Evolutionary conservation across 2,888 invertebrate species (phyloP), one percentile per base, ranked within the genome.

Genomic region (Philopedon plagiatum): DNA sequence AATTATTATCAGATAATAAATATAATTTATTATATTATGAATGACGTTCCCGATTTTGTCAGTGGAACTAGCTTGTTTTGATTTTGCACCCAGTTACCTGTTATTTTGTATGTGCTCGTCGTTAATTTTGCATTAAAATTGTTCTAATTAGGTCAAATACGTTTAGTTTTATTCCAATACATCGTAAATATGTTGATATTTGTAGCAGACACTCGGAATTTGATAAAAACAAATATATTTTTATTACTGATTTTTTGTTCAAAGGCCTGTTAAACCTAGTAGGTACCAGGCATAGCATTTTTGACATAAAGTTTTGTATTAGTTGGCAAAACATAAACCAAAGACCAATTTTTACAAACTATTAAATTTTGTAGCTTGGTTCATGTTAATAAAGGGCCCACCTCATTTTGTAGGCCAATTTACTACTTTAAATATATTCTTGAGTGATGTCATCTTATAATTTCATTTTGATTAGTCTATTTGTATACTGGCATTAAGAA

Each of bases 361-460:
- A 54, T 54, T 29, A 18, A 29, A 18, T 29, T 54, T 29, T 29
- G 29, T 29, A 54, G 18, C 51, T 15, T 18, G 29, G 15, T 54
- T 54, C 13, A 54, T 54, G 29, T 8, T 54, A 54, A 54, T 54
- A 29, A 54, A 54, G 51, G 51, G 51, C 51, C 51, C 51, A 54
- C 51, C 29, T 54, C 13, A 8, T 63, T 37, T 13, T 63, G n/a
- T 23, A 39, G 21, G 34, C 34, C 57, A 65, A 41, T 39, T 65
- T 39, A 39, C 32, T 44, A 58, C 34, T 57, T 44, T 46, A 66
- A 58, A 66, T 46, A 58, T 49, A 29, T 49, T 54, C 23, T 66
- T 37, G 60, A 67, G 44, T 67, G 67, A 71, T 71, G 70, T 71
- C 70, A 71, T 71, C 58, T 64, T 66, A 58, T 44, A 65, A 63